These are phyloP conservation scores for Tolmerus cingulatus DNA, from an alignment of 2,888 invertebrate species.

Conservation along the genomic window DNA sequence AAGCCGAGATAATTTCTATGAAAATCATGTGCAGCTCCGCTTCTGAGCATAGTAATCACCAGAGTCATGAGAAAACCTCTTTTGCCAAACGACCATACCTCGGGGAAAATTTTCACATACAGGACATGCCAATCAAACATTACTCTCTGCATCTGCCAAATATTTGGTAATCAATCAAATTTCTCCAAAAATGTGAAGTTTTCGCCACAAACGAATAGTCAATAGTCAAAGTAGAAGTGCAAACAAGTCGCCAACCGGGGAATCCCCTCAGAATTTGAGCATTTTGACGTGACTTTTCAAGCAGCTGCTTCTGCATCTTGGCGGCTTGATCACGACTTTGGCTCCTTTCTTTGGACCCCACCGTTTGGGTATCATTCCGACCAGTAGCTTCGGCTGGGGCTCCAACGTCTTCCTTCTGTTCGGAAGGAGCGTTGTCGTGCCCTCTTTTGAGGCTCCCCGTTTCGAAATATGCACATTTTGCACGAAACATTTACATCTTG, in stretches of 20 bases:
- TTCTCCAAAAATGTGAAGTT: not conserved
- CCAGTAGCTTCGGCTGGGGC: not conserved
- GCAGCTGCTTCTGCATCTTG: not conserved
- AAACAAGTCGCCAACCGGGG: not conserved
- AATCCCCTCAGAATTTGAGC: not conserved
- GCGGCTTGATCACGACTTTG: not conserved
- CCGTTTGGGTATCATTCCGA: not conserved
- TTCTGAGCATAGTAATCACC: not conserved
- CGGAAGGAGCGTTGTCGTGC: not conserved
- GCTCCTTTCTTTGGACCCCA: not conserved
- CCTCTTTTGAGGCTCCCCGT: not conserved
- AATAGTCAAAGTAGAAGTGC: not conserved
- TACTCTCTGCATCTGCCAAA: not conserved
- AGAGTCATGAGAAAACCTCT: not conserved
- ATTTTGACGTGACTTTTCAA: not conserved
- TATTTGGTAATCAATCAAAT: not conserved
- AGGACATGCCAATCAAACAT: not conserved
- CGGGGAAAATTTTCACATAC: not conserved
- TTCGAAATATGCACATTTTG: not conserved
- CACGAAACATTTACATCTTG: not conserved
- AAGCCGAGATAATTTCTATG: not conserved
- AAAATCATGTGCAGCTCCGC: not conserved
- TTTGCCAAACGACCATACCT: not conserved
- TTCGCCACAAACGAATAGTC: not conserved
- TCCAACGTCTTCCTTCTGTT: not conserved